Evolutionary conservation across 2,797 vertebrate species (phyloP).

Genomic region (Hapalemur alaotrensis): DNA sequence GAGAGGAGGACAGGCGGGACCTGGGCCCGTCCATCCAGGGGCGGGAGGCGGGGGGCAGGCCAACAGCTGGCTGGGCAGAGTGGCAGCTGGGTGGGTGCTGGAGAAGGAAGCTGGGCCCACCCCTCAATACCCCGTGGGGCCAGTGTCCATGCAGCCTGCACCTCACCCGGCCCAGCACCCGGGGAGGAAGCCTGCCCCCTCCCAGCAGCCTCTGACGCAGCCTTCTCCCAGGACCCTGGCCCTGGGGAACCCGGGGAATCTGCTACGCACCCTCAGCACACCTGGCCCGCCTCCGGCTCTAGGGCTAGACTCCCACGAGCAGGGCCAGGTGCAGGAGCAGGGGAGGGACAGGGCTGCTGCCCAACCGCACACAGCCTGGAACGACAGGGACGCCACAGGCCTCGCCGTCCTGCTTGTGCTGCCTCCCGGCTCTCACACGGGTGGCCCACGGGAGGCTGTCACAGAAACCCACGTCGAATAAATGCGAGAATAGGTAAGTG

Average conservation of each 20-base stretch:
- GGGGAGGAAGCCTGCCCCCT: not conserved
- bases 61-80: not conserved
- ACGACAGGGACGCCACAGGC: rapidly evolving
- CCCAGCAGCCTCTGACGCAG: not conserved
- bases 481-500: not conserved
- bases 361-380: rapidly evolving
- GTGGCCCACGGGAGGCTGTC: not conserved
- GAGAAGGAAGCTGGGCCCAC: not conserved
- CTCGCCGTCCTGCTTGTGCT: rapidly evolving
- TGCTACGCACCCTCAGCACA: not conserved
- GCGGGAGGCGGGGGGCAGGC: not conserved
- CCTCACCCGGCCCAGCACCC: rapidly evolving
- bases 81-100: too few species aligned
- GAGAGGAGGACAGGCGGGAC: rapidly evolving
- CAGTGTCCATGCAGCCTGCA: not conserved
- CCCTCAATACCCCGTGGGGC: rapidly evolving
- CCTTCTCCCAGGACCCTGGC: not conserved
- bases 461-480: not conserved
- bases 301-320: not conserved
- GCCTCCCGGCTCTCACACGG: not conserved
- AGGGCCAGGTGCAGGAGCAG: not conserved
- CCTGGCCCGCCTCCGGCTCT: not conserved
- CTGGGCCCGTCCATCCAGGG: not conserved
- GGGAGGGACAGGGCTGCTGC: not conserved
- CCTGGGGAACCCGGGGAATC: not conserved